phyloP scores from a whole-genome alignment of 2,888 invertebrate species.

The Callosobruchus maculatus region DNA sequence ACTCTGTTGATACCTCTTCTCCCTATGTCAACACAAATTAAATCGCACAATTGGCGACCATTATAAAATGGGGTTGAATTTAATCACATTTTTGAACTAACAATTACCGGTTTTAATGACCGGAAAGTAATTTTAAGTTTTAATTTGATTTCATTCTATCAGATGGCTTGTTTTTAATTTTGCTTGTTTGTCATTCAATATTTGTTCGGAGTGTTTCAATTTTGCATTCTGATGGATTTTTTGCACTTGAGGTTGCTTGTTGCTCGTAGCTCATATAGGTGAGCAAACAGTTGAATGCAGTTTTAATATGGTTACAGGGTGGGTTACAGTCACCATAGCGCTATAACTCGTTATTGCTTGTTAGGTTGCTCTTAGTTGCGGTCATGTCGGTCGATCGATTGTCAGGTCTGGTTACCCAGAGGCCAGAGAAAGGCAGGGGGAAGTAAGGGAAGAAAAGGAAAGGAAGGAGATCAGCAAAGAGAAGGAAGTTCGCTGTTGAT shows the following conservation, averaged over 20 bases:
- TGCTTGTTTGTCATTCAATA: constrained; percentile 32
- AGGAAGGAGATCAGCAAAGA: no score
- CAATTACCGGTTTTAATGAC: constrained; percentile 43
- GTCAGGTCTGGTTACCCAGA: no score
- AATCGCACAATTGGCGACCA: constrained; percentile 33
- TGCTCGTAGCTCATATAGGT: no score
- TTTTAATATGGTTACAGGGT: no score
- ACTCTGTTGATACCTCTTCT: not conserved
- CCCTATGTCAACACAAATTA: constrained; percentile 40
- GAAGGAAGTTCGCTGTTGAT: no score
- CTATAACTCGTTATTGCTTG: no score
- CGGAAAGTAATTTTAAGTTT: constrained; percentile 47
- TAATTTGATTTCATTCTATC: constrained; percentile 40
- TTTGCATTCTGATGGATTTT: constrained; percentile 6
- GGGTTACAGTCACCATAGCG: no score
- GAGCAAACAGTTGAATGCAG: no score
- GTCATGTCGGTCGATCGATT: no score
- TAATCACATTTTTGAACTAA: constrained; percentile 44
- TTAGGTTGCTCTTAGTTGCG: no score
- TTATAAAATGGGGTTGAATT: constrained; percentile 38
- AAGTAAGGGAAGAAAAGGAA: no score
- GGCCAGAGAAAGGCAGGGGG: no score
- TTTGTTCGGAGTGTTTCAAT: constrained; percentile 38
- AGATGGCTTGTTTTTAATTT: constrained; percentile 43
- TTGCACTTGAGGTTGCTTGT: constrained; percentile 2